Evolutionary conservation across 2,113 vertebrate species (phyloP), one percentile per base, ranked within the genome.

Genomic region (Cepphus grylle): DNA sequence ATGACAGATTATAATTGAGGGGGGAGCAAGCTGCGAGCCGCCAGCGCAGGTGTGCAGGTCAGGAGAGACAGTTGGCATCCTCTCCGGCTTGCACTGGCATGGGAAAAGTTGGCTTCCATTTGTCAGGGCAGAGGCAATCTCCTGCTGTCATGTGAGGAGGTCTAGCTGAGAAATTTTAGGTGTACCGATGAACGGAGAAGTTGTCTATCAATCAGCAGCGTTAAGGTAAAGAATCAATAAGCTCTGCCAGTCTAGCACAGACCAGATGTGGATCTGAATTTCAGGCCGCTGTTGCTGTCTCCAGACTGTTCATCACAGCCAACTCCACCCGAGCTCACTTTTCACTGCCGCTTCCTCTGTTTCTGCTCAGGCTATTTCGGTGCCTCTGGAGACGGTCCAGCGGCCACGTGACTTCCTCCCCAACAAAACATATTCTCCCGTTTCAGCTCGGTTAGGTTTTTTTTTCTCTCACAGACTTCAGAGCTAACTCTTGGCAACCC

Each of bases 261-360:
- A 86, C 15, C 76, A 94, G 65, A 76, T 69, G 70, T n/a, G 36
- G 45, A 63, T 69, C 56, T 1, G 2, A 65, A 58, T 80, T 79
- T 76, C 40, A 85, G 73, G 83, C 47, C 0, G 0, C 66, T 72
- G 29, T 34, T 81, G 80, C 86, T 74, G 52, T 86, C 86, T 93
- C 67, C 85, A 95, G 81, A 45, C 79, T n/a, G 70, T 52, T 96
- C 88, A 94, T 93, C 71, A 74, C 72, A 84, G 82, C 86, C 86
- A 92, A 2, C 94, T 92, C 94, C 96, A 93, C 94, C 92, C 83
- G 8, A 90, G 86, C 72, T 96, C 92, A 95, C 94, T 96, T 96
- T 96, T 94, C 91, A 86, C 96, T 94, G 91, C 69, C 72, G 2
- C 92, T 96, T 97, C 96, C 96, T 96, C 92, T 94, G 91, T 93